These are phyloP conservation scores for Chascanopsetta lugubris DNA, from an alignment of 2,113 vertebrate species.

Conservation along the genomic window DNA sequence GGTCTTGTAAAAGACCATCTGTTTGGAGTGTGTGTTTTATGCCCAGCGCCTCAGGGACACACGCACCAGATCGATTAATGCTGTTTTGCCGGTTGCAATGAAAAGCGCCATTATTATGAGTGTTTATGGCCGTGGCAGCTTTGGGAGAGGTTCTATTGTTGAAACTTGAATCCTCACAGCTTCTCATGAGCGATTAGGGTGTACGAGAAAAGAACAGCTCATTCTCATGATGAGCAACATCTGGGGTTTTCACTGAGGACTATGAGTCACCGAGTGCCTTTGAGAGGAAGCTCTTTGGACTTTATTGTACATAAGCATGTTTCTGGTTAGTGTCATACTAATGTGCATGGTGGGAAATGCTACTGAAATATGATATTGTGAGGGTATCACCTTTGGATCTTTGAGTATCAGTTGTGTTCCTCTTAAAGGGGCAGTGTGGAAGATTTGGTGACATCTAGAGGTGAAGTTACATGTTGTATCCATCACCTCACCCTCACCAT, in stretches of 20 bases:
- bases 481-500: no score
- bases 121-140: constrained; percentile 47
- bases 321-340: constrained; percentile 26
- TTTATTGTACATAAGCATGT: background rate
- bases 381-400: no score
- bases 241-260: constrained; percentile 10
- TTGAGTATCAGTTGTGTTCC: no score
- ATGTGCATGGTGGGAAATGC: constrained; percentile 28
- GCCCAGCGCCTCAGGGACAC: constrained; percentile 43
- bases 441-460: no score
- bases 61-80: constrained; percentile 66
- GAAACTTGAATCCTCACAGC: constrained; percentile 38
- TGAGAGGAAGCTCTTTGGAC: constrained; percentile 6
- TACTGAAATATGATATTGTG: no score
- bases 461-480: no score
- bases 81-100: constrained; percentile 53
- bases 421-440: no score
- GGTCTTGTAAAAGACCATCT: constrained; percentile 44
- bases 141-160: constrained; percentile 33
- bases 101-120: constrained; percentile 45
- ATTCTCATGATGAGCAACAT: constrained; percentile 9
- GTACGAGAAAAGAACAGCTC: background rate
- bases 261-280: constrained; percentile 28
- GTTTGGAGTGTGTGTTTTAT: constrained; percentile 45
- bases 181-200: constrained; percentile 11